Evolutionary conservation across 2,888 invertebrate genomes (phyloP), one percentile per base, ranked within the genome.

Genomic region (Iphiclides podalirius): DNA sequence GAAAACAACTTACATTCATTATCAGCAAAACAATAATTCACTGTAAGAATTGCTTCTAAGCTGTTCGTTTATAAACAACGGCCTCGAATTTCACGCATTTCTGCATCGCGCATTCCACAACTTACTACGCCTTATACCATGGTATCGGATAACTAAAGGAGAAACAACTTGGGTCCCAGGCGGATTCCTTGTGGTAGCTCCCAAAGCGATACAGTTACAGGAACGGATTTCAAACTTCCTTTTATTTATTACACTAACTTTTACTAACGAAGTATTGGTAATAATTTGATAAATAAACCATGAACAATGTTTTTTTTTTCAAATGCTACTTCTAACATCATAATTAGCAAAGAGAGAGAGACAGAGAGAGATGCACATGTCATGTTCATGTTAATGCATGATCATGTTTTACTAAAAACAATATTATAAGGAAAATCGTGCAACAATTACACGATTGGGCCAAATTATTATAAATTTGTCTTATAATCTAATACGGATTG

Each of bases 101-200:
- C 52, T 55, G 33, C 49, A 36, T 15, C 28, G 40, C 40, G 55
- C 62, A 66, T 70, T 66, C 63, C 63, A 57, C 42, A 31, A 43
- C 53, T 49, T 55, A 62, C 60, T 66, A 53, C 64, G 62, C 54
- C 48, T 54, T 55, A 58, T 36, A 14, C 41, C 40, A 48, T 43
- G 49, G 45, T 61, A 63, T 67, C 63, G 31, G 51, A 58, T 67
- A 52, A 58, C 61, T 56, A 52, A 46, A 53, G 33, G 49, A 52
- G 44, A 59, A 65, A 64, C 54, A 76, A 67, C 70, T 72, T 61
- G 60, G 70, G 70, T 64, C 76, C 75, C 68, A 70, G 54, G 62
- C 47, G 67, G 58, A 67, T 74, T 58, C 75, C 77, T 77, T 77
- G 77, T 67, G 70, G 74, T 70, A 72, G 67, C 70, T 63, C 67